These are phyloP conservation scores for Eretmocerus hayati DNA, from an alignment of 2,888 invertebrate species.

Conservation along the genomic window DNA sequence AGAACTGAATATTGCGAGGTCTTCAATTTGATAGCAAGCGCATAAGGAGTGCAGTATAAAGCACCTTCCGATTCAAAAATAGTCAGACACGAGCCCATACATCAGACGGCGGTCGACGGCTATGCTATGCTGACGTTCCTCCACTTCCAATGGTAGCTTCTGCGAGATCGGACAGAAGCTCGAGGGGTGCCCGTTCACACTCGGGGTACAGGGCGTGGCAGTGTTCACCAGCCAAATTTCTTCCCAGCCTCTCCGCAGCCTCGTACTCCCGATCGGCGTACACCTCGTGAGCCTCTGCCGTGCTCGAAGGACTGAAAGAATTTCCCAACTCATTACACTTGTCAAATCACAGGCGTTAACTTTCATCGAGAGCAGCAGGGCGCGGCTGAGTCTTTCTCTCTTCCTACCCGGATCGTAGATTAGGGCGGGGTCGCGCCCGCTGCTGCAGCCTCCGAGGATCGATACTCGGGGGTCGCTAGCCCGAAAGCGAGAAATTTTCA, in stretches of 20 bases:
- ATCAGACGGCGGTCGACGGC: no score
- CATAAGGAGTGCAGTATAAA: no score
- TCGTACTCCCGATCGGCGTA: slow-evolving; percentile 67
- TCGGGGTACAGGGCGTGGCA: slow-evolving; percentile 59
- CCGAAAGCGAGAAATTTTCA: not conserved
- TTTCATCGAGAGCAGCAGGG: not conserved
- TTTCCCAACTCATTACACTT: no score
- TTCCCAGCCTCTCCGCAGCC: slow-evolving; percentile 64
- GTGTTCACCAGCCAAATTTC: slow-evolving; percentile 43
- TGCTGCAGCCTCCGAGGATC: slow-evolving; percentile 3
- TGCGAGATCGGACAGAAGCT: slow-evolving; percentile 53
- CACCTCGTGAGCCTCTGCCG: slow-evolving; percentile 57
- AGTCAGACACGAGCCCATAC: no score
- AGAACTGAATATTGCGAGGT: no score
- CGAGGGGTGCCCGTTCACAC: slow-evolving; percentile 55
- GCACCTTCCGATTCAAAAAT: no score
- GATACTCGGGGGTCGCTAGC: not conserved
- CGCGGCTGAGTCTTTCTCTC: not conserved
- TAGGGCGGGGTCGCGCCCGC: not conserved
- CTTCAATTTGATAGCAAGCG: no score
- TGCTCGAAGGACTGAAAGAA: slow-evolving; percentile 64
- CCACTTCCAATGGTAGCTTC: no score
- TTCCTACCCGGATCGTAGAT: no score
- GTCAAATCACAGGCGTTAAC: no score
- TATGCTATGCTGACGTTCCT: no score